A percentile compares a stretch with the other conserved stretches of the same genome.
Evolutionary conservation across 2,113 vertebrate genomes (phyloP).

Genomic region (Mirza zaza): DNA sequence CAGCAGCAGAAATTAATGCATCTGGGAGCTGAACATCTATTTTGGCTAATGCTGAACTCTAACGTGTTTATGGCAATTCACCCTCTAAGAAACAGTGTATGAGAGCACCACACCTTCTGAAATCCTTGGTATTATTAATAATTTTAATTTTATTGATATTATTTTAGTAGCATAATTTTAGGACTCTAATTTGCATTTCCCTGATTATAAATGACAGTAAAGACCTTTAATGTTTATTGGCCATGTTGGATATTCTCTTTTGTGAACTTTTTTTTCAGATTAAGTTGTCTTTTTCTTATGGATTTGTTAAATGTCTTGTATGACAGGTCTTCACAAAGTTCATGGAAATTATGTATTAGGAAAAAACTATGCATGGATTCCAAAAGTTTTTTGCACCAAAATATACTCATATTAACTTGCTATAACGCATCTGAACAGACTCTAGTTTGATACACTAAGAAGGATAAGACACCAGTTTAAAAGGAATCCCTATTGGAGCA

Average conservation of each 20-base stretch:
- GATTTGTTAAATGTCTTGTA: neutral
- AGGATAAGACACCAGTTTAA: no score
- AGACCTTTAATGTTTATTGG: neutral
- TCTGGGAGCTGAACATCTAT: neutral
- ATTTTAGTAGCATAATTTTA: neutral
- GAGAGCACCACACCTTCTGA: neutral
- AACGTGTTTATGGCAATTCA: neutral
- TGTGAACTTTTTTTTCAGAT: neutral
- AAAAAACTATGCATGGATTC: no score
- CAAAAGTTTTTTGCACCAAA: no score
- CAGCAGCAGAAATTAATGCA: neutral
- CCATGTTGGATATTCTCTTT: neutral
- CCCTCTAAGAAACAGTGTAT: no score
- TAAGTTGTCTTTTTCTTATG: neutral
- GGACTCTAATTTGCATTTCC: no score
- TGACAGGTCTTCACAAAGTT: no score
- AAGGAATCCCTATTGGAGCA: no score
- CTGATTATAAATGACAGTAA: neutral
- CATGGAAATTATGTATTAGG: no score
- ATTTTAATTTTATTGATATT: neutral
- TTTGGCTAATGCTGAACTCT: neutral
- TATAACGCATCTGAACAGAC: no score
- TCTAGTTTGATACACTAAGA: no score
- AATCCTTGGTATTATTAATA: neutral
- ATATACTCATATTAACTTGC: no score